A percentile compares a stretch with the other conserved stretches of the same genome.
phyloP scores from a whole-genome alignment of 2,888 invertebrate genomes.

The Corythucha ciliata region DNA sequence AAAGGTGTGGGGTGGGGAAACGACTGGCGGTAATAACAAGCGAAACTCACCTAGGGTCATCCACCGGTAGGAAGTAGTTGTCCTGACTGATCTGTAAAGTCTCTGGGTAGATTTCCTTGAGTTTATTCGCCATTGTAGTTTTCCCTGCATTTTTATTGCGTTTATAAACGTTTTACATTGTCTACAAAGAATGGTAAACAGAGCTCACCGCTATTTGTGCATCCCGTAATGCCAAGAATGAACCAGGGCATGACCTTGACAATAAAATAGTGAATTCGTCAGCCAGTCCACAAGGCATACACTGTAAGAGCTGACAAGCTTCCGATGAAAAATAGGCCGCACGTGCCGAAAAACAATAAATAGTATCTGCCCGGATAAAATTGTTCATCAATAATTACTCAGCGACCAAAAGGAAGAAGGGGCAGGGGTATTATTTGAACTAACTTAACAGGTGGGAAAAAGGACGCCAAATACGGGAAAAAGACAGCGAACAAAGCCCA shows the following conservation, averaged over 20 bases:
- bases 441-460: slow-evolving; percentile 46
- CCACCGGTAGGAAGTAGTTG: slow-evolving; percentile 58
- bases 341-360: slow-evolving; percentile 50
- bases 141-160: too few relatives aligned
- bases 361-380: slow-evolving; percentile 44
- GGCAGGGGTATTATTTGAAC: too few relatives aligned
- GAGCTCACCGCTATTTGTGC: slow-evolving; percentile 78
- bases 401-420: background rate
- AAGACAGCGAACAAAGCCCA: slow-evolving; percentile 63
- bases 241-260: slow-evolving; percentile 41
- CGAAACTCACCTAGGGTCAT: slow-evolving; percentile 46
- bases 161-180: too few relatives aligned
- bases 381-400: background rate
- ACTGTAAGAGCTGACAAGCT: slow-evolving; percentile 43
- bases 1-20: too few relatives aligned
- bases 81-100: slow-evolving; percentile 59
- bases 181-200: too few relatives aligned
- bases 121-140: slow-evolving; percentile 55
- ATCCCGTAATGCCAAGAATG: slow-evolving; percentile 64
- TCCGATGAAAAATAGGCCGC: slow-evolving; percentile 56
- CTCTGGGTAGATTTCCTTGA: slow-evolving; percentile 44
- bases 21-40: too few relatives aligned
- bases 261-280: background rate
- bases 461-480: slow-evolving; percentile 46
- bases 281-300: slow-evolving; percentile 20